These are phyloP conservation scores for Protula sp. DNA, from an alignment of 2,888 invertebrate genomes.

Conservation along the genomic window DNA sequence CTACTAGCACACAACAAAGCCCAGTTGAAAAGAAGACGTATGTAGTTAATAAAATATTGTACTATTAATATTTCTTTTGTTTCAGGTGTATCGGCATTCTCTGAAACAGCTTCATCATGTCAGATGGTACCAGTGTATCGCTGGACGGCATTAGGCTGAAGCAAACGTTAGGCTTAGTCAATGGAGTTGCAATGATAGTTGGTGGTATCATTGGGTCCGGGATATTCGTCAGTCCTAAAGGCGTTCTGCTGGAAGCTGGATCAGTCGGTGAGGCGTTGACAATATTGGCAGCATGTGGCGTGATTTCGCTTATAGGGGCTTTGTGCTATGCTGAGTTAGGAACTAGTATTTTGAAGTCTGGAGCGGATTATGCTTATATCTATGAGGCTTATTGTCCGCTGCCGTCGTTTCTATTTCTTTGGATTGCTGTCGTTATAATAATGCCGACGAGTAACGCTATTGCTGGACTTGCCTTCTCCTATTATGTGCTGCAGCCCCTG, in stretches of 20 bases:
- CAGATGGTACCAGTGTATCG: no score
- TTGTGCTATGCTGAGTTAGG: constrained; percentile 95
- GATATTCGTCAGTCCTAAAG: constrained; percentile 89
- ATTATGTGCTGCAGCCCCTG: constrained; percentile 82
- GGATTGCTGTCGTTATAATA: constrained; percentile 82
- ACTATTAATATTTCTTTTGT: no score
- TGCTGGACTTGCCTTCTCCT: constrained; percentile 86
- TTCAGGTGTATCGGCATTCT: no score
- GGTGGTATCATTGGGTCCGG: constrained; percentile 82
- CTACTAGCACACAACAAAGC: no score
- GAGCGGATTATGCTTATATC: constrained; percentile 94
- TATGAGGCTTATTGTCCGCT: constrained; percentile 79
- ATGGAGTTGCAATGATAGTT: constrained; percentile 89
- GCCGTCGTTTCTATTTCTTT: constrained; percentile 86
- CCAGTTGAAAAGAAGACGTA: no score
- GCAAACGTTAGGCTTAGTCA: constrained; percentile 76
- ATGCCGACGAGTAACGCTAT: constrained; percentile 93
- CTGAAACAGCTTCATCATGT: no score
- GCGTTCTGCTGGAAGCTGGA: constrained; percentile 77
- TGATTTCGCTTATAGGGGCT: constrained; percentile 86
- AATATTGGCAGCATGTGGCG: constrained; percentile 83
- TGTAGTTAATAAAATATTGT: no score
- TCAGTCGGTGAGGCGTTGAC: constrained; percentile 83
- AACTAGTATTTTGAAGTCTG: constrained; percentile 93
- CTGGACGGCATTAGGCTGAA: constrained; percentile 71